Percentiles rank a stretch among this genome's conserved stretches.
These are phyloP conservation scores for Dolomedes plantarius DNA, from an alignment of 2,888 invertebrate genomes.

Conservation along the genomic window DNA sequence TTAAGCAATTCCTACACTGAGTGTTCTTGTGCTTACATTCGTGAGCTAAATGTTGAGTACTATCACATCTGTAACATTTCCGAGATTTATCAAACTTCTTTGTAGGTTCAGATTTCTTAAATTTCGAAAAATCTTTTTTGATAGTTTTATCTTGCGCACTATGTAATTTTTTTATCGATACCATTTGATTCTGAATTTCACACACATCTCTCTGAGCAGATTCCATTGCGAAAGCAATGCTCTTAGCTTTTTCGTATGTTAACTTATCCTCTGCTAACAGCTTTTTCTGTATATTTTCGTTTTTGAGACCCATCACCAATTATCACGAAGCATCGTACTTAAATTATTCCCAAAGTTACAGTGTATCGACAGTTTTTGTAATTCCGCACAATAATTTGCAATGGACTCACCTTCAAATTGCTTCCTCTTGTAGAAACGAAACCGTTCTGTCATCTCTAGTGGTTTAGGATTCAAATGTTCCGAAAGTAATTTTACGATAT, in stretches of 20 bases:
- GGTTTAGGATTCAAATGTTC: slow-evolving; percentile 51
- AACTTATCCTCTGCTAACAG: slow-evolving; percentile 48
- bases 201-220: slow-evolving; percentile 45
- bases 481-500: slow-evolving; percentile 53
- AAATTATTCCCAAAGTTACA: slow-evolving; percentile 49
- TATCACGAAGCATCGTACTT: slow-evolving; percentile 48
- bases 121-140: slow-evolving; percentile 49
- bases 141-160: slow-evolving; percentile 40
- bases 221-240: slow-evolving; percentile 51
- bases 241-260: slow-evolving; percentile 45
- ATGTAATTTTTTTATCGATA: slow-evolving; percentile 40
- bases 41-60: slow-evolving; percentile 53
- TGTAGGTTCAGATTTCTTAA: slow-evolving; percentile 42
- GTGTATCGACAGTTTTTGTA: slow-evolving; percentile 49
- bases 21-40: slow-evolving; percentile 55
- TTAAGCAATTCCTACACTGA: slow-evolving; percentile 52
- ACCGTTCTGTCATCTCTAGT: slow-evolving; percentile 55
- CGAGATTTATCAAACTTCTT: slow-evolving; percentile 49
- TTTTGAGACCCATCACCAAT: slow-evolving; percentile 36
- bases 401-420: slow-evolving; percentile 52
- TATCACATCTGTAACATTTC: slow-evolving; percentile 56
- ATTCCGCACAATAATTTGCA: slow-evolving; percentile 53
- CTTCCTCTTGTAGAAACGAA: slow-evolving; percentile 57
- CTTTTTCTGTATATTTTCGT: slow-evolving; percentile 41
- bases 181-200: slow-evolving; percentile 53